Evolutionary conservation across 1,140 invertebrate species (phyloP), one percentile per base, ranked within the genome.

Genomic region (Cryptotermes secundus): DNA sequence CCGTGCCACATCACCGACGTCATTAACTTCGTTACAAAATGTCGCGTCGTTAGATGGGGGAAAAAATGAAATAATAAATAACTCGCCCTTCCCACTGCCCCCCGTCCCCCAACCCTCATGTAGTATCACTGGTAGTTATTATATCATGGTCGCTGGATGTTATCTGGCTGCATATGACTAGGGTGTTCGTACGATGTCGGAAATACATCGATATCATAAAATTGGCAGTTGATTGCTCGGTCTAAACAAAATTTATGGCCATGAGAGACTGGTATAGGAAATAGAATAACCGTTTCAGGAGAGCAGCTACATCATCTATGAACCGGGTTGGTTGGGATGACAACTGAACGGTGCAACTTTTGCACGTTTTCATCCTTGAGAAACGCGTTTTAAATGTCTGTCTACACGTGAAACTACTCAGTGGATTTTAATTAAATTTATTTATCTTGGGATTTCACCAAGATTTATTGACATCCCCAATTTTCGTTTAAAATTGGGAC

Each of bases 11-110:
- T 31, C 59, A 31, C 59, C 59, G 26, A 72, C 14, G 2, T 16
- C 26, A 72, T 72, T 72, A 72, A 72, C n/a, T 31, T n/a, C 7
- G n/a, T 72, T 72, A 72, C 59, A 72, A n/a, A 72, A 72, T 72
- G 59, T 26, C 59, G 26, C 26, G 59, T 72, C n/a, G 26, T 72
- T n/a, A n/a, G 9, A 19, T 16, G 9, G 14, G 24, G 16, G 19
- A 59, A 59, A 59, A 59, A 59, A 59, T 10, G n/a, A 72, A 31
- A 72, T 72, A 1, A n/a, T 72, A 31, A n/a, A 72, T 10, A 14
- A n/a, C n/a, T 72, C 59, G 31, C 26, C 31, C 59, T n/a, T 26
- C 14, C 26, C n/a, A n/a, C n/a, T 1, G 4, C 4, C 4, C 38
- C 38, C 38, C 38, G n/a, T 72, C 59, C 59, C 24, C 38, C 38